Conservation (phyloP, 1,140 invertebrate species). For the Drosophila jambulina region DNA sequence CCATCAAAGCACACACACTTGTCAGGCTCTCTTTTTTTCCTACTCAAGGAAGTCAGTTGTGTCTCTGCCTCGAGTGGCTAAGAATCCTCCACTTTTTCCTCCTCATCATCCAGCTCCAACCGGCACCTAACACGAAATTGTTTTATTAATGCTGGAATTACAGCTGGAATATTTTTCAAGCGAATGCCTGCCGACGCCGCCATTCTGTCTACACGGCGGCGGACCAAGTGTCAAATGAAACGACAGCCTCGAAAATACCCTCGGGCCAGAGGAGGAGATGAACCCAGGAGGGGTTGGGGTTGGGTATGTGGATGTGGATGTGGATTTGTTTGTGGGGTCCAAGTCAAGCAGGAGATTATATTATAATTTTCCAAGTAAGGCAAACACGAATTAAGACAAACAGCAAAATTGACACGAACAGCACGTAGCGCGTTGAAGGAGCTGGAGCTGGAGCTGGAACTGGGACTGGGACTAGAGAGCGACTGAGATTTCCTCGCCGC, state of each 20-base stretch:
- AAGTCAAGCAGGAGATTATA: slow-evolving; percentile 62
- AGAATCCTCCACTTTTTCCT: slow-evolving; percentile 13
- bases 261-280: slow-evolving; percentile 23
- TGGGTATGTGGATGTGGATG: background rate
- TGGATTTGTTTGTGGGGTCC: slow-evolving; percentile 12
- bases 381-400: slow-evolving; percentile 72
- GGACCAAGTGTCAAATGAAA: slow-evolving; percentile 58
- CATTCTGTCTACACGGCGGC: slow-evolving; percentile 13
- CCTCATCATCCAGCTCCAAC: slow-evolving; percentile 6
- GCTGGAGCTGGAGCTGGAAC: slow-evolving; percentile 29
- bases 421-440: slow-evolving; percentile 78
- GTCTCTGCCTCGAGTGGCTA: slow-evolving; percentile 30
- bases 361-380: slow-evolving; percentile 81
- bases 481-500: slow-evolving; percentile 21
- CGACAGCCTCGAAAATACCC: slow-evolving; percentile 29
- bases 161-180: slow-evolving; percentile 40
- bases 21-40: slow-evolving; percentile 1
- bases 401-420: slow-evolving; percentile 82
- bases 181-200: slow-evolving; percentile 14
- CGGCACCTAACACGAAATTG: slow-evolving; percentile 38
- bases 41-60: slow-evolving; percentile 42
- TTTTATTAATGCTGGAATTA: slow-evolving; percentile 49
- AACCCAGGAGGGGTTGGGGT: slow-evolving; percentile 5
- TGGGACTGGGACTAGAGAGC: slow-evolving; percentile 8
- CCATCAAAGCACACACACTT: slow-evolving; percentile 23